phyloP scores from a whole-genome alignment of 37 sponge, comb jelly and placozoan genomes.

The Eunapius fragilis region DNA sequence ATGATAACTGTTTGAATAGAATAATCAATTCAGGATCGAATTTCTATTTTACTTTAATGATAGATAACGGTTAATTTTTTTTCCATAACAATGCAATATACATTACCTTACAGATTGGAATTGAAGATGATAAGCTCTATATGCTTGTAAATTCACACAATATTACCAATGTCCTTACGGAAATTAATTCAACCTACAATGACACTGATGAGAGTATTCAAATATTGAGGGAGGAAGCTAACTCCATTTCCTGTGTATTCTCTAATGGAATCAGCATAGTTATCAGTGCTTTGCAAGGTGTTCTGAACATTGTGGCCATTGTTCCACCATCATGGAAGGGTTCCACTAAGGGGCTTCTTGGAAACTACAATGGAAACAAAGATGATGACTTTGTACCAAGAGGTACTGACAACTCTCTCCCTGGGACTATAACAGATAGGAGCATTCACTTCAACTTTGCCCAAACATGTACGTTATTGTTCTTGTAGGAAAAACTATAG shows the following conservation, averaged over 20 bases:
- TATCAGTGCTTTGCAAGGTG: conserved; percentile 1
- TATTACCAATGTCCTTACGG: conserved; percentile 28
- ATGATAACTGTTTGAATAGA: too few relatives aligned
- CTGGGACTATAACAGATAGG: conserved; percentile 71
- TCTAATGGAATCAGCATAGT: conserved; percentile 25
- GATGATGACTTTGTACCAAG: conserved; percentile 54
- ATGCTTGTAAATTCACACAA: conserved; percentile 14
- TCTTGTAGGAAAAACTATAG: too few relatives aligned
- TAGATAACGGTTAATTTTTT: background rate
- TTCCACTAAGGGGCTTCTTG: conserved; percentile 64
- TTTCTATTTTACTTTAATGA: too few relatives aligned
- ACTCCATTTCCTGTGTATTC: conserved; percentile 18
- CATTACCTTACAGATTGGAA: background rate
- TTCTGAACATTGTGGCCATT: conserved; percentile 23
- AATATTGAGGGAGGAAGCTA: background rate
- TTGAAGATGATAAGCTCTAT: conserved; percentile 1
- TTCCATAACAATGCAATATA: background rate
- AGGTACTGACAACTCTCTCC: background rate
- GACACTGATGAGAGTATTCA: background rate
- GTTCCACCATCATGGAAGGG: conserved; percentile 36
- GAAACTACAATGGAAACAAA: conserved; percentile 68
- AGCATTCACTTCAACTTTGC: conserved; percentile 67
- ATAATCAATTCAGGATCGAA: too few relatives aligned
- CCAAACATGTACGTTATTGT: conserved; percentile 51
- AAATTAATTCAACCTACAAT: conserved; percentile 23